Percentiles rank a stretch among this genome's conserved stretches.
phyloP scores from a whole-genome alignment of 2,113 vertebrate species.

The Falcunculus frontatus region DNA sequence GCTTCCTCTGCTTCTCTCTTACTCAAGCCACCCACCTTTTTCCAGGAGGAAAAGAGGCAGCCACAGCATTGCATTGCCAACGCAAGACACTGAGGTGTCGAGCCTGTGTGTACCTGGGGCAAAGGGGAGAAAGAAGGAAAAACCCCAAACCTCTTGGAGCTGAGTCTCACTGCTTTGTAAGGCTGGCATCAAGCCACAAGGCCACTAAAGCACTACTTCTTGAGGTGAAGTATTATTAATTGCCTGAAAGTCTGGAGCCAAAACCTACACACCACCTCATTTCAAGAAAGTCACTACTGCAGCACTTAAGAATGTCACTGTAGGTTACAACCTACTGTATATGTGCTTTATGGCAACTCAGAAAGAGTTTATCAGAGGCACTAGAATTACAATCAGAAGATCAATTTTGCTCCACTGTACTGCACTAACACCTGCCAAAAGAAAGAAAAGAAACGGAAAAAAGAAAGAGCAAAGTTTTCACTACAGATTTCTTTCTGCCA shows the following conservation, averaged over 20 bases:
- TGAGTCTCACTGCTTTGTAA: background rate
- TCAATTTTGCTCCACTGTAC: background rate
- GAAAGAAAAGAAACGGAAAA: background rate
- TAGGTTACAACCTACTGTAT: background rate
- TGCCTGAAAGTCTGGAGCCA: background rate
- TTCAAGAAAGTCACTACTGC: background rate
- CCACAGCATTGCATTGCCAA: background rate
- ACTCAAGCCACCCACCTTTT: background rate
- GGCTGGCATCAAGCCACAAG: background rate
- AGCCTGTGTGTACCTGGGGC: accelerated
- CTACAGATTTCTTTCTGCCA: background rate
- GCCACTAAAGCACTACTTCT: background rate
- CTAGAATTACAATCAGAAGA: background rate
- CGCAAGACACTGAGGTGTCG: accelerated
- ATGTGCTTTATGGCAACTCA: background rate
- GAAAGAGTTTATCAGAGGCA: background rate
- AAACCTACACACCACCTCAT: background rate
- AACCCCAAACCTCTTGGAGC: background rate
- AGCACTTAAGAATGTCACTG: background rate
- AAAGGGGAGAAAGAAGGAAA: background rate
- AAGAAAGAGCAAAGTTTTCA: background rate
- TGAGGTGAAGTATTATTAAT: background rate
- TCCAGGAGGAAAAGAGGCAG: background rate
- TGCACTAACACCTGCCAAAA: background rate
- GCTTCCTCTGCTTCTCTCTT: background rate